Percentiles rank a stretch among this genome's conserved stretches.
These are phyloP conservation scores for Siderastrea radians DNA, from an alignment of 92 coral and sea anemone genomes.

Conservation along the genomic window DNA sequence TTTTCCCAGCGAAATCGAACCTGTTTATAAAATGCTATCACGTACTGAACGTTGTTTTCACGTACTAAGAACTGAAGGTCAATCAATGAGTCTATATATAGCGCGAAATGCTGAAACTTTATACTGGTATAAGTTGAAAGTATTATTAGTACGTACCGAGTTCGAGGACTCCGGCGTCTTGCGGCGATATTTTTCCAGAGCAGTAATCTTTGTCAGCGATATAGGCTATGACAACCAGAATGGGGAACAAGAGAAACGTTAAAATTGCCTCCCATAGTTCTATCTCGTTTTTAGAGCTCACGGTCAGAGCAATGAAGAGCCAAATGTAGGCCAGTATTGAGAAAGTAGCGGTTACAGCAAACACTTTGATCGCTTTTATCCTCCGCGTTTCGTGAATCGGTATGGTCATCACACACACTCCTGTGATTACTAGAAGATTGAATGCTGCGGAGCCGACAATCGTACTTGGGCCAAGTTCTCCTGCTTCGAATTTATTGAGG, in stretches of 20 bases:
- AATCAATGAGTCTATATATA: slow-evolving; percentile 25
- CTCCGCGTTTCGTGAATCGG: slow-evolving; percentile 85
- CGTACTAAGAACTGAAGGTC: background rate
- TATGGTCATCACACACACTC: slow-evolving; percentile 93
- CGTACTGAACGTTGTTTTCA: slow-evolving; percentile 4
- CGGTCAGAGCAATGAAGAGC: slow-evolving; percentile 77
- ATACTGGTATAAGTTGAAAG: background rate
- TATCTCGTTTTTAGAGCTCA: slow-evolving; percentile 69
- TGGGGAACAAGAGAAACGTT: slow-evolving; percentile 91
- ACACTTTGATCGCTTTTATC: slow-evolving; percentile 92
- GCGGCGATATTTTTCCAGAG: slow-evolving; percentile 84
- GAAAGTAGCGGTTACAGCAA: slow-evolving; percentile 90
- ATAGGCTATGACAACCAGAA: slow-evolving; percentile 91
- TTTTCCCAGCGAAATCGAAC: background rate
- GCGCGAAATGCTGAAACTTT: slow-evolving; percentile 17
- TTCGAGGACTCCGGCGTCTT: slow-evolving; percentile 88
- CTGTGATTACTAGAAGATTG: slow-evolving; percentile 92
- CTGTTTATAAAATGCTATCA: slow-evolving; percentile 12
- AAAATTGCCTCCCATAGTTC: slow-evolving; percentile 99
- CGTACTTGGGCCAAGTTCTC: slow-evolving; percentile 96
- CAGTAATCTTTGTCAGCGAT: slow-evolving; percentile 96
- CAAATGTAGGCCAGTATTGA: slow-evolving; percentile 90
- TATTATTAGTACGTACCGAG: slow-evolving; percentile 69
- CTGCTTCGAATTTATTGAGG: slow-evolving; percentile 86
- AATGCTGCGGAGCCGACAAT: slow-evolving; percentile 99